A percentile compares a stretch with the other conserved stretches of the same genome.
phyloP scores from a whole-genome alignment of 2,797 vertebrate species.

The Apogon talboti region DNA sequence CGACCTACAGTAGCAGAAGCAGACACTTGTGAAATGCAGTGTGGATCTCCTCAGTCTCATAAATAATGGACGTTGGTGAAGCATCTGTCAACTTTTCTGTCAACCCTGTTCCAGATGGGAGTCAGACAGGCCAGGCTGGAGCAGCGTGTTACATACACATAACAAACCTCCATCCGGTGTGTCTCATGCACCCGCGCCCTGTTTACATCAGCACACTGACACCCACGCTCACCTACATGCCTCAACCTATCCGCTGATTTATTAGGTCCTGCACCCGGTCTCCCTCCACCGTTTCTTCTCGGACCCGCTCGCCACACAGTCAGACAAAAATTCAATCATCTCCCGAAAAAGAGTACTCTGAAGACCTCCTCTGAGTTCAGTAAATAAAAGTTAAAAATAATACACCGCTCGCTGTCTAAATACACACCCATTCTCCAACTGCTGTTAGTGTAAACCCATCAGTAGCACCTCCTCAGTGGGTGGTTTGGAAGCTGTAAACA shows the following conservation, averaged over 20 bases:
- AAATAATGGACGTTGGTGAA: slow-evolving; percentile 78
- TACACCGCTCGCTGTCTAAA: slow-evolving; percentile 42
- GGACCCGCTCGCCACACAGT: slow-evolving; percentile 8
- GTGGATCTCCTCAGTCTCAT: slow-evolving; percentile 72
- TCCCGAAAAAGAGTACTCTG: slow-evolving; percentile 21
- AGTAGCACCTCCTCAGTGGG: slow-evolving; percentile 32
- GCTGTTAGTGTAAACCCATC: slow-evolving; percentile 28
- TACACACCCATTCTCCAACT: slow-evolving; percentile 16
- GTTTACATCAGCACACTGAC: slow-evolving; percentile 72
- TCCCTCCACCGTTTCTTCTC: slow-evolving; percentile 4
- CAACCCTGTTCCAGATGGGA: slow-evolving; percentile 73
- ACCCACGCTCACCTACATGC: slow-evolving; percentile 65
- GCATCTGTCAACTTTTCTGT: slow-evolving; percentile 79
- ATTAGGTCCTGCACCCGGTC: slow-evolving; percentile 52
- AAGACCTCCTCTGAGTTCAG: slow-evolving; percentile 51
- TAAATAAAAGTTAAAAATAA: slow-evolving; percentile 51
- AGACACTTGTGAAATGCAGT: slow-evolving; percentile 60
- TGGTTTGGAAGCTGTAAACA: slow-evolving; percentile 53
- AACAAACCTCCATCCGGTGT: slow-evolving; percentile 61
- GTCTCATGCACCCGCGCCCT: slow-evolving; percentile 51
- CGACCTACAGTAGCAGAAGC: slow-evolving; percentile 60
- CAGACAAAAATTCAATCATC: slow-evolving; percentile 39
- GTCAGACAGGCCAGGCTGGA: slow-evolving; percentile 68
- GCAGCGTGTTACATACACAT: slow-evolving; percentile 63
- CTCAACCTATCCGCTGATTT: slow-evolving; percentile 60